phyloP scores from a whole-genome alignment of 2,888 invertebrate species.

The Elgonia sp. region DNA sequence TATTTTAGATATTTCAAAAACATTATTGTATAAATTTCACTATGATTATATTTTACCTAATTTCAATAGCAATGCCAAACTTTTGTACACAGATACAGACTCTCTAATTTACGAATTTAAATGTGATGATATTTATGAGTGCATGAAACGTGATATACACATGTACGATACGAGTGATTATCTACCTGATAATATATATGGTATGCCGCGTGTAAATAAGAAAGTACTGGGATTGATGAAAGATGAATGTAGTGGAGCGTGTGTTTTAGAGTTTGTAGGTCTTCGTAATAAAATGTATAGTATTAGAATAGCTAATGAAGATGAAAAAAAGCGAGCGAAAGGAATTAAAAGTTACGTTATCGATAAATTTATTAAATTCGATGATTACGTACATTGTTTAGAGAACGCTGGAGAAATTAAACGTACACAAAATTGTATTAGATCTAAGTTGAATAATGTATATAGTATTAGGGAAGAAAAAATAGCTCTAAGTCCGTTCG shows the following conservation, averaged over 20 bases:
- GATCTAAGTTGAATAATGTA: slow-evolving; percentile 34
- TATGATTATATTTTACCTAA: slow-evolving; percentile 46
- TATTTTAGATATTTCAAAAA: slow-evolving; percentile 58
- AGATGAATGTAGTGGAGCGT: slow-evolving; percentile 57
- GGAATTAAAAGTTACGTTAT: slow-evolving; percentile 17
- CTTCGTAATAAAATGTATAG: too few species aligned
- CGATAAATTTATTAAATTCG: not conserved
- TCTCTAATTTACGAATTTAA: too few species aligned
- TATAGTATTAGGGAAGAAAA: slow-evolving; percentile 22
- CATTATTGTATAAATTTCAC: slow-evolving; percentile 64
- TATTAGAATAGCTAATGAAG: slow-evolving; percentile 65
- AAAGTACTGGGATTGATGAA: not conserved
- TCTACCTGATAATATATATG: too few species aligned
- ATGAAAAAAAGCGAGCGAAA: slow-evolving; percentile 4
- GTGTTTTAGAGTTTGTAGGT: too few species aligned
- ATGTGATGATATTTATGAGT: slow-evolving; percentile 83
- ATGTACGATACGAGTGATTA: slow-evolving; percentile 82
- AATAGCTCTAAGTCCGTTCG: slow-evolving; percentile 22
- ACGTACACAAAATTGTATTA: slow-evolving; percentile 20
- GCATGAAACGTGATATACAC: slow-evolving; percentile 74
- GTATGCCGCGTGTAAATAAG: slow-evolving; percentile 13
- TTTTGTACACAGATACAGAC: too few species aligned
- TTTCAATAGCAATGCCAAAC: slow-evolving; percentile 30
- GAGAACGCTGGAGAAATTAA: not conserved
- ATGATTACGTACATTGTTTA: slow-evolving; percentile 26